Evolutionary conservation across 2,113 vertebrate genomes (phyloP).

Genomic region (Hipposideros armiger): DNA sequence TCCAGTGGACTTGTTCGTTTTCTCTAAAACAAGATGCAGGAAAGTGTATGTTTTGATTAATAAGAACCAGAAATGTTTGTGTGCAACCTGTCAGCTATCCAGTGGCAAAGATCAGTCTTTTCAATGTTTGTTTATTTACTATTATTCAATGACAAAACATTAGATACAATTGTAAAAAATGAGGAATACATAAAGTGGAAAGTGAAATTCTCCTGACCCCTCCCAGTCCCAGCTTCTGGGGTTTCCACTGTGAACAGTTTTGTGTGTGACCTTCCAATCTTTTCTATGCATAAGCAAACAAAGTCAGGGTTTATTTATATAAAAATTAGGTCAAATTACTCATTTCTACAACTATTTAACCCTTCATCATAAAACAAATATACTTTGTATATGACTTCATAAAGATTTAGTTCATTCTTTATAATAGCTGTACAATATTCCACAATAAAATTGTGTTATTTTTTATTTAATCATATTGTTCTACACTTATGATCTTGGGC

Average conservation of each 20-base stretch:
- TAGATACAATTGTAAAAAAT: neutral
- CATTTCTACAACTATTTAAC: neutral
- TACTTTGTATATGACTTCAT: constrained; percentile 17
- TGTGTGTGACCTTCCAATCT: neutral
- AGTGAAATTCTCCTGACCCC: neutral
- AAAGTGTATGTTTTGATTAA: neutral
- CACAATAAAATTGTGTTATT: neutral
- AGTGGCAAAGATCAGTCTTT: neutral
- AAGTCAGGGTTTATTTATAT: neutral
- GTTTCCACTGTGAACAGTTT: neutral
- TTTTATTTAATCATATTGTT: constrained; percentile 24
- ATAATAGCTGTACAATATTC: neutral
- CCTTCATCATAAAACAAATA: neutral
- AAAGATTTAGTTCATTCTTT: neutral
- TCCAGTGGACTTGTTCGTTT: neutral
- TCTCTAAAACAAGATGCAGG: constrained; percentile 22
- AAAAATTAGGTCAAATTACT: constrained; percentile 13
- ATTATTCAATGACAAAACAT: neutral
- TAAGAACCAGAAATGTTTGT: neutral
- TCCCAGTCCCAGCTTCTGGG: neutral
- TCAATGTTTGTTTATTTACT: neutral
- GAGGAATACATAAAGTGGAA: constrained; percentile 1
- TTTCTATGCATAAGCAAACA: neutral
- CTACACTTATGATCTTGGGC: neutral
- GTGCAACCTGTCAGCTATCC: neutral